Evolutionary conservation across 2,797 vertebrate genomes (phyloP), one percentile per base, ranked within the genome.

Genomic region (Micrastur ruficollis): DNA sequence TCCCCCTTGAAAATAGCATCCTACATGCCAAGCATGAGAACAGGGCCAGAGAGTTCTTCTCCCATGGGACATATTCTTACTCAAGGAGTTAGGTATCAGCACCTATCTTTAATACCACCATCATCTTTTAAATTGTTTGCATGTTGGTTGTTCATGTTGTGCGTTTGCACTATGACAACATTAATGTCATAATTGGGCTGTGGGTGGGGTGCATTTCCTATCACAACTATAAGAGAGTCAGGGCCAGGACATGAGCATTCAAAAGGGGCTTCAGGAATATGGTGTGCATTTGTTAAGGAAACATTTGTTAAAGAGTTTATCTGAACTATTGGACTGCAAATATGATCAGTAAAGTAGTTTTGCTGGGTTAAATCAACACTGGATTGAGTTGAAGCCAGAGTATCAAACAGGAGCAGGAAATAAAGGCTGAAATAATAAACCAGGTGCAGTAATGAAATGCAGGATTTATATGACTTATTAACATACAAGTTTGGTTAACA

Each of bases 111-210:
- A 83, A 27, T 47, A 55, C 23, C 22, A 50, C 6, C 5, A n/a
- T 15, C 7, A 26, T 29, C 31, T 55, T 85, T 80, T 63, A 53
- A 62, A 50, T 72, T 47, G 16, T 52, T 90, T 82, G n/a, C 40
- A 76, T 27, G 8, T 47, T 73, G 21, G 16, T 82, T 86, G 31
- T 44, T 72, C 5, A 0, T 32, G 13, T 49, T 83, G 58, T 68
- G 20, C 5, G 1, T 82, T 80, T 85, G 53, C 21, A 34, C 14
- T 44, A 7, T 52, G 68, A 42, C n/a, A 70, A 20, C 8, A 38
- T 44, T 46, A 50, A 34, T 38, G 14, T 46, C 47, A 4, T 52
- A 50, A 71, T 2, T 59, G 56, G 29, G 23, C 47, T 0, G 0
- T 32, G 50, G 20, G 31, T 83, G 38, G 8, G 13, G 52, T 79